phyloP scores from a whole-genome alignment of 2,113 vertebrate genomes.

The Colaptes auratus region DNA sequence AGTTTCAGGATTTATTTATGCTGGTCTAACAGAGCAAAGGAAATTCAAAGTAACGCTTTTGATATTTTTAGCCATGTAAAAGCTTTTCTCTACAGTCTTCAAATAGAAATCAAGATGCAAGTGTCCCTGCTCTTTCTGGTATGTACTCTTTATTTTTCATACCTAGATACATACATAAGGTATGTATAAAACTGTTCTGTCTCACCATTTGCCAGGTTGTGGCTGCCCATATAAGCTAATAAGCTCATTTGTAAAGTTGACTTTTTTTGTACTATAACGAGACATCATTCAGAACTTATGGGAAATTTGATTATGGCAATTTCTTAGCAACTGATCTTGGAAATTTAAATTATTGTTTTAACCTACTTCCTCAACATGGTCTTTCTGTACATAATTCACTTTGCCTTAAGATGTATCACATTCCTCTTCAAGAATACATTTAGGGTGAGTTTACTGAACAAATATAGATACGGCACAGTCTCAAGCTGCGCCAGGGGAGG shows the following conservation, averaged over 20 bases:
- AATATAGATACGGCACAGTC: too few species aligned
- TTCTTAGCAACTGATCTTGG: constrained; percentile 3
- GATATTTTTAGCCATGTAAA: not conserved
- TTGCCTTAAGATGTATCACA: not conserved
- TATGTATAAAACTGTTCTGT: not conserved
- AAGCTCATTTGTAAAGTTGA: not conserved
- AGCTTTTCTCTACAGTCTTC: not conserved
- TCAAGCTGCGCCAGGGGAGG: too few species aligned
- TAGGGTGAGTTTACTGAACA: not conserved
- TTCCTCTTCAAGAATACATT: not conserved
- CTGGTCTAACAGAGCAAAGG: not conserved
- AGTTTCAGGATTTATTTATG: not conserved
- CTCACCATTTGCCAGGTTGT: not conserved
- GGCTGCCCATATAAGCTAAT: not conserved
- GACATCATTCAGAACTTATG: not conserved
- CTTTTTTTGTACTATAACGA: not conserved
- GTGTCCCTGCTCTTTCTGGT: not conserved
- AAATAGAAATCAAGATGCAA: not conserved
- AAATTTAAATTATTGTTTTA: constrained; percentile 9
- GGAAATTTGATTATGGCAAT: not conserved
- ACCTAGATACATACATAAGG: not conserved
- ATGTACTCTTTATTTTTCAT: not conserved
- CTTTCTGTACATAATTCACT: not conserved
- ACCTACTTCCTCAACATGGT: not conserved
- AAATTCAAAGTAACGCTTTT: not conserved